These are phyloP conservation scores for Notothenia coriiceps DNA, from an alignment of 2,113 vertebrate species.

Conservation along the genomic window DNA sequence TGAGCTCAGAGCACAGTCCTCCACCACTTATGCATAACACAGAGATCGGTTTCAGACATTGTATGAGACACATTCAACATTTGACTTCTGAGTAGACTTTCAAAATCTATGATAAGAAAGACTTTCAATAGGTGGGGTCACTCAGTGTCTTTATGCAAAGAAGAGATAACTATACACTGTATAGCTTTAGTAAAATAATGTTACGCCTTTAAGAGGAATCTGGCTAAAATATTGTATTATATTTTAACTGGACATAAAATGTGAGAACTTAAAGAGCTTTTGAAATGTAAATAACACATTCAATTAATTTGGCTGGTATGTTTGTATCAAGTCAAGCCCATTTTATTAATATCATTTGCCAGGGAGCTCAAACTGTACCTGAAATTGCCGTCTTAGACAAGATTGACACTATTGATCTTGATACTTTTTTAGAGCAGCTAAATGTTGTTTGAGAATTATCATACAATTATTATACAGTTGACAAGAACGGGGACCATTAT, in stretches of 20 bases:
- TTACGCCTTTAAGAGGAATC: not conserved
- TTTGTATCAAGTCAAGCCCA: not conserved
- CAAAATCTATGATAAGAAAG: not conserved
- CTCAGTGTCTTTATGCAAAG: no score
- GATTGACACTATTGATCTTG: not conserved
- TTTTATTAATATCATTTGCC: not conserved
- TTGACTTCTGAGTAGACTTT: not conserved
- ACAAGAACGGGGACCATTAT: not conserved
- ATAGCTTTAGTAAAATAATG: no score
- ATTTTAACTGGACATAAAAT: not conserved
- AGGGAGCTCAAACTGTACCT: not conserved
- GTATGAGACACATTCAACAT: no score
- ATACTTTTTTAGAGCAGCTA: not conserved
- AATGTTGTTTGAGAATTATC: not conserved
- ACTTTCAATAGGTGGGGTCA: not conserved
- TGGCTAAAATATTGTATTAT: not conserved
- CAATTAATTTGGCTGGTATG: not conserved
- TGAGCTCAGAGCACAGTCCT: not conserved
- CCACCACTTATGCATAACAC: not conserved
- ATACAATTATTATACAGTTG: not conserved
- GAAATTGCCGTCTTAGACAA: not conserved
- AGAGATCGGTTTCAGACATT: not conserved
- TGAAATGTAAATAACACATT: not conserved
- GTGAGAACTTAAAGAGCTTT: conserved; percentile 10
- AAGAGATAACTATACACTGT: no score